These are phyloP conservation scores for Serripes groenlandicus DNA, from an alignment of 2,888 invertebrate genomes.

Conservation along the genomic window DNA sequence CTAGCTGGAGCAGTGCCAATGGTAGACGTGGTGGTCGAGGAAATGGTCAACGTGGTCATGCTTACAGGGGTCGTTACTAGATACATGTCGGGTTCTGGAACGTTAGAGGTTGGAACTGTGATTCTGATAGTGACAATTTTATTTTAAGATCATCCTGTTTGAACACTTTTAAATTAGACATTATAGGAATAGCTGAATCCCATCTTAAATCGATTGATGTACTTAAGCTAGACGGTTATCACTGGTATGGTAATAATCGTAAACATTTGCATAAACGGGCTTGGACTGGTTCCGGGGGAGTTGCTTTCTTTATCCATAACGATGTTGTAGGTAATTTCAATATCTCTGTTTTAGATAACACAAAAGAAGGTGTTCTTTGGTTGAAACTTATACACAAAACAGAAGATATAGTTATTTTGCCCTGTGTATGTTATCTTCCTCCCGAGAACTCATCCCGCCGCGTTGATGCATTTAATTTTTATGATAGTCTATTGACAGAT, in stretches of 20 bases:
- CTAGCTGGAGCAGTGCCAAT: too few relatives aligned
- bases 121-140: conserved; percentile 4
- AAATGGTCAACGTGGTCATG: too few relatives aligned
- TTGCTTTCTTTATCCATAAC: conserved; percentile 30
- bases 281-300: conserved; percentile 33
- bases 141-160: neutral
- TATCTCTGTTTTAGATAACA: neutral
- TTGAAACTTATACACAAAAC: neutral
- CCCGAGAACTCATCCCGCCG: too few relatives aligned
- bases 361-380: conserved; percentile 3
- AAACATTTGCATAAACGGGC: too few relatives aligned
- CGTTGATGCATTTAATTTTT: too few relatives aligned
- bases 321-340: neutral
- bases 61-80: conserved; percentile 3
- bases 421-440: too few relatives aligned
- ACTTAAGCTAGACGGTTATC: neutral
- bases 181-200: conserved; percentile 13
- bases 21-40: too few relatives aligned
- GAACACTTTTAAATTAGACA: neutral
- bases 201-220: neutral
- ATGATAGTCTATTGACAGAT: too few relatives aligned
- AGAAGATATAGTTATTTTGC: too few relatives aligned
- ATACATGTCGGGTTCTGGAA: conserved; percentile 26
- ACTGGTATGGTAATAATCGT: conserved; percentile 30
- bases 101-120: conserved; percentile 3